Conservation (phyloP, 2,888 invertebrate genomes). For the Tenthredo mesomela region DNA sequence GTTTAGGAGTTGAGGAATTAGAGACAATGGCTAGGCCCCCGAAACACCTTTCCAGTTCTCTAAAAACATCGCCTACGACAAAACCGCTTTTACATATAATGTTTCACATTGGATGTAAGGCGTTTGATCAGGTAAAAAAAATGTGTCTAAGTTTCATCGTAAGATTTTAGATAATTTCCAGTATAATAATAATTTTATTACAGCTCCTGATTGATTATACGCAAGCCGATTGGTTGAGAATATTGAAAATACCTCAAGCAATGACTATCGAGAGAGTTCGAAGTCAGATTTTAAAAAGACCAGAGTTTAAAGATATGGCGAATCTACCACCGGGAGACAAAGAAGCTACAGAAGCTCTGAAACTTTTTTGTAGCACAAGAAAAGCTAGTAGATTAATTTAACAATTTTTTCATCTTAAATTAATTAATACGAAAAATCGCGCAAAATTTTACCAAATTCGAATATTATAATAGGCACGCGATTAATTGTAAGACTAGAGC, state of each 20-base stretch:
- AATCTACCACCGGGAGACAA: conserved; percentile 66
- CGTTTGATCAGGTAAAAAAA: conserved; percentile 86
- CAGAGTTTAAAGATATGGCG: conserved; percentile 78
- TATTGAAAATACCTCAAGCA: conserved; percentile 79
- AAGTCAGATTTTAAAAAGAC: conserved; percentile 78
- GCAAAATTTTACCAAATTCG: not conserved
- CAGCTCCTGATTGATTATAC: conserved; percentile 79
- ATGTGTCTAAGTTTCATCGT: conserved; percentile 15
- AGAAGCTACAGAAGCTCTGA: conserved; percentile 69
- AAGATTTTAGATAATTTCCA: not conserved
- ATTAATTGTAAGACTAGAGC: not conserved
- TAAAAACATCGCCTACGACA: conserved; percentile 65
- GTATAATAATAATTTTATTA: conserved; percentile 58
- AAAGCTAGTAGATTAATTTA: conserved; percentile 46
- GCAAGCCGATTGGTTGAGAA: conserved; percentile 78
- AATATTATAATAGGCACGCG: not conserved
- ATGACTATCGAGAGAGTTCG: conserved; percentile 78
- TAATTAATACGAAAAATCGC: not conserved
- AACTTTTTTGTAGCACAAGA: conserved; percentile 66
- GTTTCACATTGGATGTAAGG: conserved; percentile 88
- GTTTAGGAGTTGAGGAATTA: conserved; percentile 75
- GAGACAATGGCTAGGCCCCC: conserved; percentile 65
- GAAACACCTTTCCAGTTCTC: conserved; percentile 70
- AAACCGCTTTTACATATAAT: conserved; percentile 85
- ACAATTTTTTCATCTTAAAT: not conserved